Evolutionary conservation across 1,140 invertebrate species (phyloP).

Genomic region (Dryas iulia): DNA sequence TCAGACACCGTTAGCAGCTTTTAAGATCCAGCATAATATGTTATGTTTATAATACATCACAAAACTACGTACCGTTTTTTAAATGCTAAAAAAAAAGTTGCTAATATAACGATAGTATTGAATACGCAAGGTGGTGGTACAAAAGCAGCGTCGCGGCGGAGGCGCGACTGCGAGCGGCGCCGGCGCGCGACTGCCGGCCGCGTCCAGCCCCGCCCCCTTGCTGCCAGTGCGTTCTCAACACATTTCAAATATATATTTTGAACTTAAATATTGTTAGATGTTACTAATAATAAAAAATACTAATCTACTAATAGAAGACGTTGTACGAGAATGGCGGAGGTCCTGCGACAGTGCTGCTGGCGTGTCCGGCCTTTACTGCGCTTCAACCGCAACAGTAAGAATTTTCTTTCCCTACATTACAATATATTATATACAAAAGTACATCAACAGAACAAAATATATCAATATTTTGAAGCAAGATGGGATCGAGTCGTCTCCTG

Average conservation of each 20-base stretch:
- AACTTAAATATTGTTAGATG: too few species aligned
- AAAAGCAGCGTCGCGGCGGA: not conserved
- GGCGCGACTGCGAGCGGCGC: too few species aligned
- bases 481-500: not conserved
- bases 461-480: not conserved
- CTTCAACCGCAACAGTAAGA: constrained; percentile 19
- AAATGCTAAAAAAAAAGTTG: not conserved
- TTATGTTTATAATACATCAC: too few species aligned
- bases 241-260: too few species aligned
- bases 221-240: not conserved
- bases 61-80: too few species aligned
- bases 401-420: not conserved
- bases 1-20: too few species aligned
- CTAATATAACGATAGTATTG: not conserved
- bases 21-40: too few species aligned
- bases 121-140: constrained; percentile 1
- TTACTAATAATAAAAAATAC: too few species aligned
- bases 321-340: not conserved
- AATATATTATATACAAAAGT: not conserved
- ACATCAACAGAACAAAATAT: not conserved
- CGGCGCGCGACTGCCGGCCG: not conserved
- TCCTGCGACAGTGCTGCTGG: constrained; percentile 8
- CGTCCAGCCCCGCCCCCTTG: constrained; percentile 6
- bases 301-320: not conserved
- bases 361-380: constrained; percentile 16